Base-by-base conservation (phyloP, 1,140 invertebrate species). In the Drosophila bipectinata region DNA sequence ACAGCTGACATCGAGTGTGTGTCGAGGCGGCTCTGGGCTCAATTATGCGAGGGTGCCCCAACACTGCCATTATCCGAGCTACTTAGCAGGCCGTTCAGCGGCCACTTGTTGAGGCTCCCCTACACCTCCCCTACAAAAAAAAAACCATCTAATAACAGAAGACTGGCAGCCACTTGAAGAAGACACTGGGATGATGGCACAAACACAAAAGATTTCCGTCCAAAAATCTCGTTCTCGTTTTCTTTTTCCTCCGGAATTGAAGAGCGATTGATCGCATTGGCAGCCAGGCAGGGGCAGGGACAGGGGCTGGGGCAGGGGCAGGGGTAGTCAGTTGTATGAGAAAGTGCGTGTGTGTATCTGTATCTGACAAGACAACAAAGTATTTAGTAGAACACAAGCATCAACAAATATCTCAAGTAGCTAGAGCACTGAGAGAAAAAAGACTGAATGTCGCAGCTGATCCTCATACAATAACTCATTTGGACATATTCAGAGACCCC, bases 81-180 rank as follows among this genome's bases (percentile, higher is more conserved):
- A 85, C 82, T 85, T 85, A 85, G 82, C 81, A 63, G 57, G 57
- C 82, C 81, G 71, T 82, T 85, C 73, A 87, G 82, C 81, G 81
- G 81, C 81, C 81, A 85, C 81, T 85, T 88, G 82, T 88, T 87
- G 80, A 61, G 64, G 51, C 64, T 64, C 58, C 67, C 63, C 56
- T 56, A 4, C 39, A 41, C 5, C n/a, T 2, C 39, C 5, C 21
- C 26, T n/a, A 8, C 26, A 26, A 45, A 67, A 77, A 60, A 78
- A 64, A 67, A 87, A 87, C 82, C 82, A 87, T 82, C 82, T 85
- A 85, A 85, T 85, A 85, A 85, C 81, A 84, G 77, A 81, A 72
- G 64, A 24, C 15, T 18, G 34, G 3, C 49, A 57, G 66, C 51
- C 82, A 85, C 82, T 85, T 85, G 82, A 85, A 72, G 66, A 18